phyloP scores from a whole-genome alignment of 2,797 vertebrate genomes.

The Loris lydekkerianus region DNA sequence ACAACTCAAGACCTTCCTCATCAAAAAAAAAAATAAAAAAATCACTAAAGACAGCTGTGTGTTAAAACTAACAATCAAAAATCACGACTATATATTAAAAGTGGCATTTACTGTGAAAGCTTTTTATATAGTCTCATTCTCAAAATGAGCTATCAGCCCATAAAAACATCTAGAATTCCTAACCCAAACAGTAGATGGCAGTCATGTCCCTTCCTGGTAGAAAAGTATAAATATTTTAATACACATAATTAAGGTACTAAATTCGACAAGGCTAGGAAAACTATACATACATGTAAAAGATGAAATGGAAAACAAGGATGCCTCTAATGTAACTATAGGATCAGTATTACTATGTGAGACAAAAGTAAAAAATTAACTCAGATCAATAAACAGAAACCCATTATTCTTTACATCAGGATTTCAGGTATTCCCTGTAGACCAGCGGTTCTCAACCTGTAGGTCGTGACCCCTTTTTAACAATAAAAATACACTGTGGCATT shows the following conservation, averaged over 20 bases:
- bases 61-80: conserved; percentile 32
- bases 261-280: conserved; percentile 2
- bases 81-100: conserved; percentile 53
- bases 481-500: too few species aligned
- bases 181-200: conserved; percentile 81
- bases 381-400: neutral
- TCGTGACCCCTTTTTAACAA: too few species aligned
- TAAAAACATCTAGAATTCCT: neutral
- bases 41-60: neutral
- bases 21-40: neutral
- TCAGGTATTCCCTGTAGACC: neutral
- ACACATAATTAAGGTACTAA: neutral
- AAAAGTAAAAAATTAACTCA: conserved; percentile 53
- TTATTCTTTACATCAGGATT: conserved; percentile 4
- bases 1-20: conserved; percentile 9
- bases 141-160: conserved; percentile 29
- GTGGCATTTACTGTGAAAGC: neutral
- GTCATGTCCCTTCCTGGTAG: conserved; percentile 46
- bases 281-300: neutral
- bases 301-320: neutral
- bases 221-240: conserved; percentile 26
- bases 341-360: neutral
- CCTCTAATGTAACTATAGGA: conserved; percentile 12
- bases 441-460: too few species aligned
- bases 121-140: conserved; percentile 26